phyloP scores from a whole-genome alignment of 2,113 vertebrate species.

The Sapayoa aenigma region DNA sequence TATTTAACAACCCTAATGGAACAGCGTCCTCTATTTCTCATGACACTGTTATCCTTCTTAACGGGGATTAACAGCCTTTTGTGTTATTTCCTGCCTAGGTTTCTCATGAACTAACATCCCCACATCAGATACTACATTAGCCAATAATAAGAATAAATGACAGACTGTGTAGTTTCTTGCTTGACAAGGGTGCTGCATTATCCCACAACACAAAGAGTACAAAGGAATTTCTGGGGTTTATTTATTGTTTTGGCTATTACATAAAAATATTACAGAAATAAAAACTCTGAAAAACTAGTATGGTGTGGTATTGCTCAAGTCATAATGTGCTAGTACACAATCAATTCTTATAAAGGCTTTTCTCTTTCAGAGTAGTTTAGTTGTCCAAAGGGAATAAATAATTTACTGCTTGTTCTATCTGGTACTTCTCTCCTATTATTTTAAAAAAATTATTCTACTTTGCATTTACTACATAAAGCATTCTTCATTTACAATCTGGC shows the following conservation, averaged over 20 bases:
- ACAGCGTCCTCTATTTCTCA: conserved; percentile 10
- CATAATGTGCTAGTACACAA: conserved; percentile 62
- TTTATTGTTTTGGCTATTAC: conserved; percentile 72
- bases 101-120: conserved; percentile 40
- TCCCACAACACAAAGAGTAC: conserved; percentile 41
- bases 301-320: conserved; percentile 60
- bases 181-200: conserved; percentile 66
- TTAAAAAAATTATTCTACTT: conserved; percentile 50
- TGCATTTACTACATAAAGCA: conserved; percentile 21
- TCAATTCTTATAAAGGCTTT: conserved; percentile 73
- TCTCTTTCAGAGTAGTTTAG: conserved; percentile 66
- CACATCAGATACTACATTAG: conserved; percentile 41
- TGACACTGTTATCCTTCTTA: conserved; percentile 35
- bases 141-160: conserved; percentile 70
- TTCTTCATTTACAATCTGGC: conserved; percentile 18
- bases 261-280: conserved; percentile 78
- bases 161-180: conserved; percentile 33
- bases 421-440: conserved; percentile 65
- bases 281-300: conserved; percentile 67
- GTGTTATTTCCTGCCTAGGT: conserved; percentile 34
- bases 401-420: conserved; percentile 70
- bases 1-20: conserved; percentile 24
- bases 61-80: conserved; percentile 21
- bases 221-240: conserved; percentile 62
- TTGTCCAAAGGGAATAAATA: conserved; percentile 72